Base-by-base conservation (phyloP, 2,113 vertebrate species). In the Emberiza fucata region DNA sequence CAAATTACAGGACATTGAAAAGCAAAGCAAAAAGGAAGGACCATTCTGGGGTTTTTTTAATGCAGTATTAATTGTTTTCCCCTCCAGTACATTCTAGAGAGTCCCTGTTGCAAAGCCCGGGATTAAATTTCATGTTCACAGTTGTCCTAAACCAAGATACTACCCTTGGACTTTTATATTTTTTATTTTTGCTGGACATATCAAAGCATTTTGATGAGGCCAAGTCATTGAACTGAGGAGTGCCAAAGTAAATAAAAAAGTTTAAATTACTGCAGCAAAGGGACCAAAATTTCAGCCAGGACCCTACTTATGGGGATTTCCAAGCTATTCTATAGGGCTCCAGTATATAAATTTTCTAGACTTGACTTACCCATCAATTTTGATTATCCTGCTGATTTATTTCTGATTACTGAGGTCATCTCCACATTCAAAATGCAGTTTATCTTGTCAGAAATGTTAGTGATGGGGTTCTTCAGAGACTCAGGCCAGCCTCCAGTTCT, bases 201-300 rank as follows among this genome's bases (percentile, higher is more conserved):
- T 97, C 97, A 98, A 98, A 98, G 98, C 98, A 97, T 98, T 98
- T 97, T 5, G 51, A 97, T 97, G 93, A 96, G 96, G 89, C 94
- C 95, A 97, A 98, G 97, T 98, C 97, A 98, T 69, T 97, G 86
- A 96, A 87, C 59, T 76, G 82, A 87, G 35, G 80, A 97, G 86
- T 91, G 97, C 98, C 98, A 98, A 98, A 97, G 78, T 96, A 98
- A 98, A 98, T 93, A 98, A 63, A 96, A 72, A 79, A 95, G 90
- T 96, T 98, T 97, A 98, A 97, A 95, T 97, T 97, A 97, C 86
- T 97, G 82, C 76, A 97, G 95, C 88, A 83, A 95, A 94, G 96
- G 94, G 96, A 97, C 90, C 64, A 92, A 76, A 93, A 93, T 96
- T 97, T 94, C 88, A 96, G 75, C 96, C 90, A 96, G 91, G 81